Conservation (phyloP, 2,888 invertebrate species). For the Eupeodes latifasciatus region DNA sequence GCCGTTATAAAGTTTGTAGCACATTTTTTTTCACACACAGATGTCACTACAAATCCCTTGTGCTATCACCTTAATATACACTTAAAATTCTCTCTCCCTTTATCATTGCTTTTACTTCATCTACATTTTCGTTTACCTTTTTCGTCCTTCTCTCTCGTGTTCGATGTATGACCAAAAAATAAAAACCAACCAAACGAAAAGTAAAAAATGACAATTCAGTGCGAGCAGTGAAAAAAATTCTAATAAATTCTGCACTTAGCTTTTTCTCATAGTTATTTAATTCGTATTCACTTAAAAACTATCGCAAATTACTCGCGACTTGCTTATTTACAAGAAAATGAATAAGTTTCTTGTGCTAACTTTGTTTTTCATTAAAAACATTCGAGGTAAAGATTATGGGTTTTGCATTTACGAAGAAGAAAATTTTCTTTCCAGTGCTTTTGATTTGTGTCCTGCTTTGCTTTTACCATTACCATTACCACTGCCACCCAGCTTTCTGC, state of each 20-base stretch:
- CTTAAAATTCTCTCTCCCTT: slow-evolving; percentile 20
- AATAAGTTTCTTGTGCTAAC: slow-evolving; percentile 81
- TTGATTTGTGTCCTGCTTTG: slow-evolving; percentile 64
- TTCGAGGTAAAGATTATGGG: slow-evolving; percentile 81
- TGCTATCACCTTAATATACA: slow-evolving; percentile 53
- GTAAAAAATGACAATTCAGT: slow-evolving; percentile 74
- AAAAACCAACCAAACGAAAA: slow-evolving; percentile 59
- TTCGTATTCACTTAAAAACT: slow-evolving; percentile 36
- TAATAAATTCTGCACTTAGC: slow-evolving; percentile 53
- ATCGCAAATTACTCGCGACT: slow-evolving; percentile 38
- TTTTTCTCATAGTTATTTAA: slow-evolving; percentile 57
- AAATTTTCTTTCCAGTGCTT: slow-evolving; percentile 70
- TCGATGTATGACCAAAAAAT: slow-evolving; percentile 59
- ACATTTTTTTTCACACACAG: not conserved
- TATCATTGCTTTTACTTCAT: not conserved
- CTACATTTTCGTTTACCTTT: slow-evolving; percentile 47
- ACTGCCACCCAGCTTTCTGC: slow-evolving; percentile 4
- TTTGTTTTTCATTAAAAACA: slow-evolving; percentile 82
- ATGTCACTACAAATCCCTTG: slow-evolving; percentile 22
- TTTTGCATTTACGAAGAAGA: slow-evolving; percentile 36
- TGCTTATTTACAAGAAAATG: slow-evolving; percentile 78
- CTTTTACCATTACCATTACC: slow-evolving; percentile 32
- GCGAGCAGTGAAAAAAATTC: slow-evolving; percentile 72
- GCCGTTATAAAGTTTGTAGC: not conserved
- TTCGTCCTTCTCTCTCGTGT: slow-evolving; percentile 59